Percentiles rank a stretch among this genome's conserved stretches.
Conservation (phyloP, 2,888 invertebrate genomes). For the Ferdinandea cuprea region DNA sequence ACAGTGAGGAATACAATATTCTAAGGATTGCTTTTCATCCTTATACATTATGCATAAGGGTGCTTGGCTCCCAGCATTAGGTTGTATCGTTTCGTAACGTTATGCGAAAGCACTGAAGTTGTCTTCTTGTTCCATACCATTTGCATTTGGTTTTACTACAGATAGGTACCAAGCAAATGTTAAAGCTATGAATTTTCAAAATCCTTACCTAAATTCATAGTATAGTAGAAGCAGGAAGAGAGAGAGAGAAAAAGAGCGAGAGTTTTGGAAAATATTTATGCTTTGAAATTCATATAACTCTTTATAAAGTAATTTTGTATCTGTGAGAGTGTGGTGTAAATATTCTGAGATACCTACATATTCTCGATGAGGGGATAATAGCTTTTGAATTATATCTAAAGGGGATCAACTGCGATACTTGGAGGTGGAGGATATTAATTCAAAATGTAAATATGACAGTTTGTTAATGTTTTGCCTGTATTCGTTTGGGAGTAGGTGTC, state of each 20-base stretch:
- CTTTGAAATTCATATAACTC: conserved; percentile 52
- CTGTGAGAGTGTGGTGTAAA: conserved; percentile 47
- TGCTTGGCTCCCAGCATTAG: conserved; percentile 52
- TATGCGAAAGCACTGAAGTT: neutral
- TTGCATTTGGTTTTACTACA: conserved; percentile 19
- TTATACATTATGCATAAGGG: conserved; percentile 70
- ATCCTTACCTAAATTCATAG: conserved; percentile 10
- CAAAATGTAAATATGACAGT: conserved; percentile 55
- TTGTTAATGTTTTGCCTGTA: conserved; percentile 7
- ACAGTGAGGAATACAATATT: conserved; percentile 52
- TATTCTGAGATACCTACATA: conserved; percentile 20
- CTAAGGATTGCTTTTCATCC: conserved; percentile 55
- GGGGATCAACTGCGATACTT: conserved; percentile 17
- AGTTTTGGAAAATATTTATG: neutral
- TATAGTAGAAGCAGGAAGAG: neutral
- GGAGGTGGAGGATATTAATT: conserved; percentile 36
- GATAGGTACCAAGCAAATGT: conserved; percentile 27
- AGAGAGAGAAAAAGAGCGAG: neutral
- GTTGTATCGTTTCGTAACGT: neutral
- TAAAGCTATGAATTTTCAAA: conserved; percentile 55
- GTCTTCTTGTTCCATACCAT: conserved; percentile 1
- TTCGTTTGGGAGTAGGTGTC: neutral
- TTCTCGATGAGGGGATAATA: conserved; percentile 66
- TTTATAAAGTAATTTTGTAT: conserved; percentile 54
- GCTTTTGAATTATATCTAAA: conserved; percentile 67